Evolutionary conservation across 1,140 invertebrate genomes (phyloP).

Genomic region (Nymphalis io): DNA sequence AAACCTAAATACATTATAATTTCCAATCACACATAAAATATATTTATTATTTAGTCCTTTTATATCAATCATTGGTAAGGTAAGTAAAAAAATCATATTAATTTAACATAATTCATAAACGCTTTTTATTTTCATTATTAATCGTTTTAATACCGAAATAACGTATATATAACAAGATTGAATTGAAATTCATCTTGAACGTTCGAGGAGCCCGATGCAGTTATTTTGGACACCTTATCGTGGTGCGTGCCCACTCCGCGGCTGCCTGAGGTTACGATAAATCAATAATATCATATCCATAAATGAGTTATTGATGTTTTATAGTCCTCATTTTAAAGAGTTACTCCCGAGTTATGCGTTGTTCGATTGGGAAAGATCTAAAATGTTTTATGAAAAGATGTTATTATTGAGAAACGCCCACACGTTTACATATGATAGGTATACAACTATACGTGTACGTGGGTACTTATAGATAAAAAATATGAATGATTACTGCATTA

Average conservation of each 20-base stretch:
- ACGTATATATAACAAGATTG: constrained; percentile 50
- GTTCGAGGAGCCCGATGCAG: constrained; percentile 60
- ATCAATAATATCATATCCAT: constrained; percentile 68
- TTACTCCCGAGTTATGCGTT: constrained; percentile 15
- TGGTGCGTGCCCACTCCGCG: constrained; percentile 54
- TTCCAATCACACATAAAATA: too few species aligned
- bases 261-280: constrained; percentile 62
- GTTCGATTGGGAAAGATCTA: constrained; percentile 31
- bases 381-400: constrained; percentile 29
- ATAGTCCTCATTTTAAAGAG: constrained; percentile 41
- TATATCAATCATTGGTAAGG: too few species aligned
- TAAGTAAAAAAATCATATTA: neutral
- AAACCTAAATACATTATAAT: too few species aligned
- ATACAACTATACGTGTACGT: neutral
- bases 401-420: constrained; percentile 27
- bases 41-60: too few species aligned
- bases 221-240: constrained; percentile 76
- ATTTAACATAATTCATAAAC: neutral
- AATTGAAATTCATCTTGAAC: constrained; percentile 58
- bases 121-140: neutral
- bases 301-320: constrained; percentile 62
- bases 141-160: neutral
- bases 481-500: constrained; percentile 30
- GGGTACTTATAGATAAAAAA: neutral
- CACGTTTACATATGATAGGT: constrained; percentile 1